phyloP scores from a whole-genome alignment of 2,113 vertebrate species.

The rabbit (Oryctolagus cuniculus) region DNA sequence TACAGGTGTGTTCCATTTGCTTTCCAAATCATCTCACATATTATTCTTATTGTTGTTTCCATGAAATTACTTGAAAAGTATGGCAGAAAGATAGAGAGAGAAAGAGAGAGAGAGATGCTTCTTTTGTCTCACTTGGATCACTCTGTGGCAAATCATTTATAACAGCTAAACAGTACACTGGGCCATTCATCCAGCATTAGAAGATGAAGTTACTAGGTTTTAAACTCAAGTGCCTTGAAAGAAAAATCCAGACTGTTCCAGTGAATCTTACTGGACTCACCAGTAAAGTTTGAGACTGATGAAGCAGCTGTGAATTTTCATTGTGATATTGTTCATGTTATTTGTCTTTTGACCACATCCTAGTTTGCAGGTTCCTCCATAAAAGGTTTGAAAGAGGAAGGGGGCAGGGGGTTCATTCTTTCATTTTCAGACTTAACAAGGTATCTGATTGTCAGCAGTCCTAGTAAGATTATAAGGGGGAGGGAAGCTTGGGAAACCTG shows the following conservation, averaged over 20 bases:
- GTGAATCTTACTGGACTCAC: neutral
- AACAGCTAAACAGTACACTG: neutral
- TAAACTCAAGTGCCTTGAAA: neutral
- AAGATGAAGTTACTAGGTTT: neutral
- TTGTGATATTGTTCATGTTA: neutral
- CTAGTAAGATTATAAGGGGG: neutral
- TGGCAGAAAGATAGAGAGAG: neutral
- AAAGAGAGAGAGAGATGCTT: neutral
- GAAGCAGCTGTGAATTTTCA: neutral
- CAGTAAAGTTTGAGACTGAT: neutral
- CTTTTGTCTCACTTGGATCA: neutral
- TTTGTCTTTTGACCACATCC: neutral
- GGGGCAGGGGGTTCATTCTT: neutral
- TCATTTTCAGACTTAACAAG: neutral
- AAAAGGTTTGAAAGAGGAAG: neutral
- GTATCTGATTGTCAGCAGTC: neutral
- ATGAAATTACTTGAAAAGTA: neutral
- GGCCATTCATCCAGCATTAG: neutral
- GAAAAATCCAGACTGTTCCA: neutral
- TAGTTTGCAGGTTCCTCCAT: neutral
- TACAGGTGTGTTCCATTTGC: rapidly evolving
- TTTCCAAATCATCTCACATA: neutral
- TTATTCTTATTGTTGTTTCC: neutral
- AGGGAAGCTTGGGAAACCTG: neutral
- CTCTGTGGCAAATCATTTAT: slow-evolving; percentile 25